Conservation (phyloP, 2,888 invertebrate species). For the Limnephilus auricula region DNA sequence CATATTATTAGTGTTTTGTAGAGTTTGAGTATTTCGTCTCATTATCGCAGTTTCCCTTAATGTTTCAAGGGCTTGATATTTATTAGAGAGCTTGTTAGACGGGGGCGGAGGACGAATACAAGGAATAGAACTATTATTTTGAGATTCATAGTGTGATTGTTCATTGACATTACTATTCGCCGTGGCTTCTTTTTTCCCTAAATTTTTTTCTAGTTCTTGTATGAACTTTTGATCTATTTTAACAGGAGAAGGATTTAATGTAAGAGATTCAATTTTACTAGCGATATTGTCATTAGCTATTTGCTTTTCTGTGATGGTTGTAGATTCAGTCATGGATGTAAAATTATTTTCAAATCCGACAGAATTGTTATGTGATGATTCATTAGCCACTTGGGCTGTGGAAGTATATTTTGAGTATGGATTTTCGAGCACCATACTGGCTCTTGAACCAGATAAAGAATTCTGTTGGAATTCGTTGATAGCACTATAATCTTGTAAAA, state of each 20-base stretch:
- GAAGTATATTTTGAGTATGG: slow-evolving; percentile 25
- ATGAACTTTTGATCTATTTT: slow-evolving; percentile 79
- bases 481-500: background rate
- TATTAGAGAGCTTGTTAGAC: slow-evolving; percentile 69
- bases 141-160: slow-evolving; percentile 48
- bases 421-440: slow-evolving; percentile 33
- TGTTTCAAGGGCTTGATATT: slow-evolving; percentile 63
- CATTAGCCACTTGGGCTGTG: slow-evolving; percentile 15
- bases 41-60: slow-evolving; percentile 55
- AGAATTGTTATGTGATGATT: slow-evolving; percentile 5
- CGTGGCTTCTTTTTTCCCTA: slow-evolving; percentile 74
- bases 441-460: background rate
- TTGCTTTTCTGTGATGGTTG: slow-evolving; percentile 43
- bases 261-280: slow-evolving; percentile 55
- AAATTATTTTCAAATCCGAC: slow-evolving; percentile 57
- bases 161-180: slow-evolving; percentile 73
- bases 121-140: slow-evolving; percentile 51
- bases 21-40: slow-evolving; percentile 44
- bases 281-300: slow-evolving; percentile 24
- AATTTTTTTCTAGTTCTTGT: slow-evolving; percentile 81
- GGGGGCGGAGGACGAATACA: slow-evolving; percentile 67
- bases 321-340: slow-evolving; percentile 43
- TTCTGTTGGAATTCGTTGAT: background rate
- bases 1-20: background rate
- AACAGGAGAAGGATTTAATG: slow-evolving; percentile 54